Evolutionary conservation across 2,888 invertebrate species (phyloP).

Genomic region (Cheilosia grossa): DNA sequence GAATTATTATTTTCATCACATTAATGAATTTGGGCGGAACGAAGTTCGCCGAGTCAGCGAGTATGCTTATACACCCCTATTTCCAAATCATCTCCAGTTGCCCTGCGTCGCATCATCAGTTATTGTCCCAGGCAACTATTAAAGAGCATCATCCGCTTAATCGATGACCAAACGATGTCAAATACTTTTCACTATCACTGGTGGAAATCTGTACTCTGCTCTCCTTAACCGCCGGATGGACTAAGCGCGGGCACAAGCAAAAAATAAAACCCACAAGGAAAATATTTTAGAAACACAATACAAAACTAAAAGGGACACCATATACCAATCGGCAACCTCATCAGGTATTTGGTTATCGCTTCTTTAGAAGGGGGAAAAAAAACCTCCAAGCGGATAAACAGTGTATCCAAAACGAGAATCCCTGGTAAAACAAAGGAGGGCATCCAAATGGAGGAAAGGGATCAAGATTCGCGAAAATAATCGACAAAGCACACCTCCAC

Average conservation of each 20-base stretch:
- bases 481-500: conserved; percentile 45
- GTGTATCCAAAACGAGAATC: conserved; percentile 55
- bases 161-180: conserved; percentile 74
- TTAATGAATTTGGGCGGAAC: too few species aligned
- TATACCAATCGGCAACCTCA: conserved; percentile 11
- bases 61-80: too few species aligned
- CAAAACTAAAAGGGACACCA: conserved; percentile 66
- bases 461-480: conserved; percentile 70
- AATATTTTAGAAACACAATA: conserved; percentile 72
- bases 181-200: conserved; percentile 61
- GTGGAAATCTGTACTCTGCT: conserved; percentile 55
- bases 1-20: too few species aligned
- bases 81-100: conserved; percentile 48
- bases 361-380: conserved; percentile 9
- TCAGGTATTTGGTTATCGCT: conserved; percentile 69
- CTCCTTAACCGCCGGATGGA: conserved; percentile 28
- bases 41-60: too few species aligned
- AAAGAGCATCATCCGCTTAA: conserved; percentile 58
- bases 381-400: conserved; percentile 22
- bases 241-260: not conserved
- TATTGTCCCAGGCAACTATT: conserved; percentile 25
- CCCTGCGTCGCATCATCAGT: conserved; percentile 11
- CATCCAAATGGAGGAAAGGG: conserved; percentile 53
- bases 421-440: conserved; percentile 27
- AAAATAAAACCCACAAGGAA: conserved; percentile 56